A percentile compares a stretch with the other conserved stretches of the same genome.
phyloP scores from a whole-genome alignment of 2,113 vertebrate genomes.

The Bujurquina vittata region DNA sequence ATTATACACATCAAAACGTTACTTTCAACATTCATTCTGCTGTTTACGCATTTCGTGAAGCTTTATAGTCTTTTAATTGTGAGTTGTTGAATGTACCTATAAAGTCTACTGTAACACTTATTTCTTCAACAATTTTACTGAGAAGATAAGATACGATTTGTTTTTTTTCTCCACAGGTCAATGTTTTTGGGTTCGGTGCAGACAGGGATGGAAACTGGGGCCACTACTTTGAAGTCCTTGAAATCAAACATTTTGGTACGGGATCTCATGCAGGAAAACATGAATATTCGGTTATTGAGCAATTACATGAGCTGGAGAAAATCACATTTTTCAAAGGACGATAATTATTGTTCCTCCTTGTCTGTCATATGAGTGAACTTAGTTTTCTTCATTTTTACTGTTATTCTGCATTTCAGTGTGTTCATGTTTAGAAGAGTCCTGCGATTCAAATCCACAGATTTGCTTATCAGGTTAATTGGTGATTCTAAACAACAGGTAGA shows the following conservation, averaged over 20 bases:
- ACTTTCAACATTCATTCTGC: too few relatives aligned
- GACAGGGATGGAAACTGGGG: background rate
- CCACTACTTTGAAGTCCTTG: background rate
- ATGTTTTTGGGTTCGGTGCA: conserved; percentile 1
- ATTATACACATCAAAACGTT: too few relatives aligned
- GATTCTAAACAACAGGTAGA: background rate
- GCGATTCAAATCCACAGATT: background rate
- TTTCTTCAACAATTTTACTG: background rate
- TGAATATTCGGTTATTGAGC: background rate
- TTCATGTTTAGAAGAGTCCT: background rate
- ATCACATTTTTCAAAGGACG: background rate
- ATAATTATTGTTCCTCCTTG: background rate
- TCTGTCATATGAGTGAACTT: background rate
- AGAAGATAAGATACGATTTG: background rate
- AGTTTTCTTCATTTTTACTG: background rate
- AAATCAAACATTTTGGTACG: background rate
- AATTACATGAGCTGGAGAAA: background rate
- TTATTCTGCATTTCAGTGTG: background rate
- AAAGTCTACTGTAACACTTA: too few relatives aligned
- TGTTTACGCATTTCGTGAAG: too few relatives aligned
- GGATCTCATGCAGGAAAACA: background rate
- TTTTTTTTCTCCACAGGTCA: background rate
- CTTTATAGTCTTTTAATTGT: too few relatives aligned
- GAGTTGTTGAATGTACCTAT: too few relatives aligned
- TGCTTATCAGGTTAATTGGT: background rate